Evolutionary conservation across 2,797 vertebrate species (phyloP).

Genomic region (Acridotheres tristis): DNA sequence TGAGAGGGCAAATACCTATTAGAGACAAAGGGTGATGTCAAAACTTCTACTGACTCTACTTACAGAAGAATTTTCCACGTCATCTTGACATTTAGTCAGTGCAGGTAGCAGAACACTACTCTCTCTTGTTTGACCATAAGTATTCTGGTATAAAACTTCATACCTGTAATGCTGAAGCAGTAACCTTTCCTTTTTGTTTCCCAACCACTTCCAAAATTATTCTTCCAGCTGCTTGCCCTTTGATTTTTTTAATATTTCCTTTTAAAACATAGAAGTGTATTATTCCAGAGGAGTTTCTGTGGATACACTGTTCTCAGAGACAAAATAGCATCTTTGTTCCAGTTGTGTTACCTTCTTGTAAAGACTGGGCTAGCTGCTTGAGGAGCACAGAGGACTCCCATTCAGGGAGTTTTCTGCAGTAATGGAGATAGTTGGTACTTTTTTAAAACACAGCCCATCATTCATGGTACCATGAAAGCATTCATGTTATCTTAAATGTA

Average conservation of each 20-base stretch:
- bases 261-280: background rate
- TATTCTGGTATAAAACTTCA: background rate
- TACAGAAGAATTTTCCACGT: background rate
- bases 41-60: background rate
- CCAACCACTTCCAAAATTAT: background rate
- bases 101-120: background rate
- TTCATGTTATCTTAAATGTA: background rate
- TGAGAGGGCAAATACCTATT: background rate
- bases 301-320: background rate
- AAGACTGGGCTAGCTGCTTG: background rate
- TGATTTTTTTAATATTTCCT: background rate
- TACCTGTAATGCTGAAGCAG: background rate
- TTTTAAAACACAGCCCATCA: background rate
- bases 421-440: background rate
- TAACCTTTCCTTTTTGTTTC: background rate
- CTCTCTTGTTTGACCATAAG: background rate
- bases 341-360: background rate
- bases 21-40: background rate
- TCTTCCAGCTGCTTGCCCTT: background rate
- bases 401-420: background rate
- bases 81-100: background rate
- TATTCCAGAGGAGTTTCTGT: background rate
- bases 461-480: background rate
- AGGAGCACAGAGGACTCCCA: background rate
- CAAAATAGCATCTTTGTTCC: background rate